Conservation (phyloP, 1,140 invertebrate genomes). For the Phymastichus coffea region DNA sequence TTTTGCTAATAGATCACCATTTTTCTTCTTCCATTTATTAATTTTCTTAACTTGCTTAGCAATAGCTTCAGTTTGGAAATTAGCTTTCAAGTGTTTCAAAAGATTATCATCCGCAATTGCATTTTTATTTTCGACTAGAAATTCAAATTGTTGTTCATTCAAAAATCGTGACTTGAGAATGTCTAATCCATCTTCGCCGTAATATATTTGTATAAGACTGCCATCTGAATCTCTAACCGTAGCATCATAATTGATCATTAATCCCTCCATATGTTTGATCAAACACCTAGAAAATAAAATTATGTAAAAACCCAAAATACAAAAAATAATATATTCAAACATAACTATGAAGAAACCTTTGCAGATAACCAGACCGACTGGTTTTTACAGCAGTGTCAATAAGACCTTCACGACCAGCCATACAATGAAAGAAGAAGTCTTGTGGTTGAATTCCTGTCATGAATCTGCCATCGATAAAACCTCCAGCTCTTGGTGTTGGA, state of each 20-base stretch:
- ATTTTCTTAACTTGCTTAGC: conserved; percentile 57
- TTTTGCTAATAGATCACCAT: conserved; percentile 55
- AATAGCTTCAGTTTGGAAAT: conserved; percentile 53
- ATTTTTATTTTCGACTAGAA: conserved; percentile 77
- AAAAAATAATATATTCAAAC: not conserved
- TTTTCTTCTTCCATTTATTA: conserved; percentile 64
- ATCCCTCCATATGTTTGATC: conserved; percentile 96
- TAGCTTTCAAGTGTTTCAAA: conserved; percentile 61
- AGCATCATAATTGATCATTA: conserved; percentile 87
- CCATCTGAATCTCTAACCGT: conserved; percentile 92
- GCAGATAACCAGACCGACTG: conserved; percentile 95
- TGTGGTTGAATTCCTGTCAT: conserved; percentile 96
- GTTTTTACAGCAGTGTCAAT: conserved; percentile 90
- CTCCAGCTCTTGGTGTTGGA: conserved; percentile 87
- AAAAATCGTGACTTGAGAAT: conserved; percentile 86
- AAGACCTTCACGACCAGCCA: conserved; percentile 96
- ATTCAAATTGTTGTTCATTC: conserved; percentile 74
- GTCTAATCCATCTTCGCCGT: conserved; percentile 98
- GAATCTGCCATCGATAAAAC: conserved; percentile 94
- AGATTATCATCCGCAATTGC: conserved; percentile 64
- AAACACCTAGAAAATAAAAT: conserved; percentile 64
- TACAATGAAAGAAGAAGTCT: conserved; percentile 99
- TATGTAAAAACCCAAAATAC: not conserved
- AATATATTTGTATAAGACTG: conserved; percentile 89
- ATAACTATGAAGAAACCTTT: conserved; percentile 59